Base-by-base conservation (phyloP, 1,140 invertebrate genomes). In the Steinernema feltiae region DNA sequence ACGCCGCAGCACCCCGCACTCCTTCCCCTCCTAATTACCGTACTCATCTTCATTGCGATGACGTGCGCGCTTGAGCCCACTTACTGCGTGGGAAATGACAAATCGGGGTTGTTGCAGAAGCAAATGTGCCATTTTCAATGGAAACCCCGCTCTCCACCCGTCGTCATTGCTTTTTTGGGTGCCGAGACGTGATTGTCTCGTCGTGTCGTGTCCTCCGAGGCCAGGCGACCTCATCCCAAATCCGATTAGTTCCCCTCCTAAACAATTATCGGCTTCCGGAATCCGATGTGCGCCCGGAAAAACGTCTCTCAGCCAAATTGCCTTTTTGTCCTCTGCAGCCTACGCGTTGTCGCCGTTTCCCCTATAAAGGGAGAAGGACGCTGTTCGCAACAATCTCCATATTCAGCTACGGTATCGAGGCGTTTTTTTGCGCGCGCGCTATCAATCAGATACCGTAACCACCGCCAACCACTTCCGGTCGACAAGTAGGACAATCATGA, bases 221-320 rank as follows among this genome's bases (percentile, higher is more conserved):
- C 53, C 53, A 63, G 53, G 7, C 53, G 53, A 63, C 24, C 53
- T 63, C 53, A 63, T 63, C 53, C 53, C 53, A 63, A 63, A 63
- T 63, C 53, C 53, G 53, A 63, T 63, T 63, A 63, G 53, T 63
- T 15, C 15, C 24, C 7, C 53, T 63, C 53, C 53, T 63, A 27
- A 63, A 27, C 53, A 63, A 63, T 63, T 63, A 63, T 63, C 24
- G 53, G 53, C 53, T 63, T 63, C 53, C 53, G 53, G 53, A 63
- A 63, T 63, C 3, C 53, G 24, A 15, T 63, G 53, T 63, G 53
- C 24, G 53, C 53, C 53, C 24, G 53, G 12, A 63, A 63, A 63
- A 63, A 63, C 53, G 53, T 12, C 53, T 27, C 41, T 46, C 41
- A n/a, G 41, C 12, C 53, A 63, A 63, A 63, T 63, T 63, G 53